Conservation (phyloP, 2,888 invertebrate species). For the Drosophila pseudotalamancana region DNA sequence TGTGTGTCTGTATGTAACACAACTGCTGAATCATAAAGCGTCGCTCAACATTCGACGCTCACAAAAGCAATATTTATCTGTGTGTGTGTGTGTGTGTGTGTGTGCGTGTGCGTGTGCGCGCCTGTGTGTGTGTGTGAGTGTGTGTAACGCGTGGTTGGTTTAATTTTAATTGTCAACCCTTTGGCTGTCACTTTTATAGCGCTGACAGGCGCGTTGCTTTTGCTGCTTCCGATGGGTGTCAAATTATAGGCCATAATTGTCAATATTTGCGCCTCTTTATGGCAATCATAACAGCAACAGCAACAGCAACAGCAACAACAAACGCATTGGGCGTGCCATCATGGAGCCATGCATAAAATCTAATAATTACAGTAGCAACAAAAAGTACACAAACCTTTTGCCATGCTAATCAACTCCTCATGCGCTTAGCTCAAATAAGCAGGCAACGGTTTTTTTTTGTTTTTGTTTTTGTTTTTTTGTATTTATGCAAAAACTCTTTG, state of each 20-base stretch:
- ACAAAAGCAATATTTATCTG: constrained; percentile 5
- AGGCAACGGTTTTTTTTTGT: constrained; percentile 46
- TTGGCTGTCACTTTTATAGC: constrained; percentile 62
- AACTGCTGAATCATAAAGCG: constrained; percentile 73
- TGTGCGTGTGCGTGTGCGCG: constrained; percentile 20
- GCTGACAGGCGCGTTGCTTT: constrained; percentile 32
- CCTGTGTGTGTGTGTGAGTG: constrained; percentile 18
- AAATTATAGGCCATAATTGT: constrained; percentile 80
- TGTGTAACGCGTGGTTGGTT: constrained; percentile 47
- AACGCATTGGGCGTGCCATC: constrained; percentile 15
- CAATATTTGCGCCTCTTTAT: constrained; percentile 71
- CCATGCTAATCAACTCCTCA: constrained; percentile 72
- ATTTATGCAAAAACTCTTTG: constrained; percentile 19
- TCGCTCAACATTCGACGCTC: constrained; percentile 22
- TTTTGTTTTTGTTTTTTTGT: constrained; percentile 17
- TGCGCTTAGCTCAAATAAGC: constrained; percentile 58
- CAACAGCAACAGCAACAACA: constrained; percentile 10
- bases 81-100: background rate
- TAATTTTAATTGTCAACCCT: constrained; percentile 77
- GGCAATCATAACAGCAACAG: constrained; percentile 25
- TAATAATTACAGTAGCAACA: constrained; percentile 69
- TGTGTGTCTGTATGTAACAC: constrained; percentile 12
- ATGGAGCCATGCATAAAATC: constrained; percentile 61
- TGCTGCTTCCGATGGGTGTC: constrained; percentile 67
- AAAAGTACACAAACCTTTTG: constrained; percentile 47